These are phyloP conservation scores for Ploceus nigricollis DNA, from an alignment of 2,113 vertebrate genomes.

Conservation along the genomic window DNA sequence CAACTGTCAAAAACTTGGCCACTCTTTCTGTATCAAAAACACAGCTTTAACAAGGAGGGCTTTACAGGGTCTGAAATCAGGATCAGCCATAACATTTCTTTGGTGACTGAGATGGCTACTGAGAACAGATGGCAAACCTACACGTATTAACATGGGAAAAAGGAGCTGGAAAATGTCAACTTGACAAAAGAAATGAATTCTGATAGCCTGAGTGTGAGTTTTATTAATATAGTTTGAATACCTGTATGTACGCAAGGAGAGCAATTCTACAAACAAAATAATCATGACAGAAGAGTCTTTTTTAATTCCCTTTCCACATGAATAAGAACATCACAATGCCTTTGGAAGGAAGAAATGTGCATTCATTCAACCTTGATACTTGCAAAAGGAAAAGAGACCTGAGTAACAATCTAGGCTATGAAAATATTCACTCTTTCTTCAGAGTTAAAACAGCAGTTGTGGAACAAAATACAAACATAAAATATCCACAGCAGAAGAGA, in stretches of 20 bases:
- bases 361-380: neutral
- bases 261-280: neutral
- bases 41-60: neutral
- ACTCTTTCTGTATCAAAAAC: neutral
- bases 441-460: neutral
- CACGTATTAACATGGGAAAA: conserved; percentile 6
- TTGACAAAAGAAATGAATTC: conserved; percentile 35
- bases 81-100: neutral
- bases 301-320: neutral
- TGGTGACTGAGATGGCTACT: conserved; percentile 13
- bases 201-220: conserved; percentile 2
- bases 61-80: conserved; percentile 32
- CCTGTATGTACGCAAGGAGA: neutral
- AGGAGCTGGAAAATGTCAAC: neutral
- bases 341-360: conserved; percentile 8
- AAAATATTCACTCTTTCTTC: neutral
- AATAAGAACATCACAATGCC: neutral
- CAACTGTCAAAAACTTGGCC: neutral
- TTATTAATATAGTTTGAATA: conserved; percentile 34
- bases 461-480: conserved; percentile 28
- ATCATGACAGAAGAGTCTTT: neutral
- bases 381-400: neutral
- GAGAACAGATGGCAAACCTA: conserved; percentile 53
- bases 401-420: neutral
- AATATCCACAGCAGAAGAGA: neutral